Evolutionary conservation across 1,140 invertebrate species (phyloP).

Genomic region (Araneus ventricosus): DNA sequence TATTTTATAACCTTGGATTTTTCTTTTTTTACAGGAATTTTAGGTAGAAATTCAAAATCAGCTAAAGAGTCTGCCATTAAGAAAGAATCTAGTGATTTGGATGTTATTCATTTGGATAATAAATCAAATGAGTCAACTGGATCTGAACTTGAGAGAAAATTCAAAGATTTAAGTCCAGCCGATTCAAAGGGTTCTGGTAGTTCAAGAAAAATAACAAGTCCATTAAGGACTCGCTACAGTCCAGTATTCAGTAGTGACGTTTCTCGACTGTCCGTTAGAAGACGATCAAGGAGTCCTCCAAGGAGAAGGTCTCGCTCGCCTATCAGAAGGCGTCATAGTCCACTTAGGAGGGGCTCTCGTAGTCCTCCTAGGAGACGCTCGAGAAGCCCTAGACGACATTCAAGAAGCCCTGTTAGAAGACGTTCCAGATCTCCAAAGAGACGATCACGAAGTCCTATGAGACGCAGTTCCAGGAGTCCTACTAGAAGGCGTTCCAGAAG

Average conservation of each 20-base stretch:
- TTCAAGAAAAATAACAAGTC: constrained; percentile 14
- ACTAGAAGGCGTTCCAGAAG: constrained; percentile 13
- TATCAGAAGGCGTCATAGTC: neutral
- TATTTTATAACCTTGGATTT: neutral
- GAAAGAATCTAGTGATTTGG: neutral
- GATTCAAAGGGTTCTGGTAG: neutral
- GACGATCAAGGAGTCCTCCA: constrained; percentile 7
- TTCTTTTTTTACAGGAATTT: constrained; percentile 21
- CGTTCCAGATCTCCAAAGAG: neutral
- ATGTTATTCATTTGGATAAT: neutral
- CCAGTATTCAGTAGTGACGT: neutral
- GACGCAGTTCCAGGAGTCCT: constrained; percentile 46
- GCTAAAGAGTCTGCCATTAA: constrained; percentile 3
- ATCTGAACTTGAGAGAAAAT: neutral
- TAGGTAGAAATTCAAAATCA: neutral
- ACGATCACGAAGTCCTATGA: constrained; percentile 12
- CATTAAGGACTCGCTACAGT: neutral
- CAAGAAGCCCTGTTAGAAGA: constrained; percentile 2
- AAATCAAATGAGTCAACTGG: neutral
- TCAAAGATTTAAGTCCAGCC: neutral
- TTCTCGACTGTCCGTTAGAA: constrained; percentile 12
- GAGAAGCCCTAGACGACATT: neutral
- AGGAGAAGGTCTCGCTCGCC: neutral
- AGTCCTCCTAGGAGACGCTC: neutral
- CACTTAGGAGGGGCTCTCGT: neutral